A percentile compares a stretch with the other conserved stretches of the same genome.
Conservation (phyloP, 2,113 vertebrate genomes). For the Acrocephalus kingi region DNA sequence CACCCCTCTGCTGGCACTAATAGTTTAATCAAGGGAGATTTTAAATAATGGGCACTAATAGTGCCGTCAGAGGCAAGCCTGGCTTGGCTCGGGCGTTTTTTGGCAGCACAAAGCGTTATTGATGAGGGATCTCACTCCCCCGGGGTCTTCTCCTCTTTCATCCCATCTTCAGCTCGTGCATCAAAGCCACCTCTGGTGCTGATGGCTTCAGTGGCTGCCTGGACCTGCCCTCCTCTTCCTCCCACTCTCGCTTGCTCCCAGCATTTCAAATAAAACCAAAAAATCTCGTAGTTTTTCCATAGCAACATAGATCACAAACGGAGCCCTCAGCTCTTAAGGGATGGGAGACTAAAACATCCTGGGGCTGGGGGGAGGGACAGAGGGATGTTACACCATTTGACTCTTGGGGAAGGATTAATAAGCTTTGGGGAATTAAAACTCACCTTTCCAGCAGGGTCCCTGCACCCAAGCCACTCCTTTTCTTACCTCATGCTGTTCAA, state of each 20-base stretch:
- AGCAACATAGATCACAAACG: conserved; percentile 9
- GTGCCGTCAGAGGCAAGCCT: background rate
- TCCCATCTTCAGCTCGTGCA: background rate
- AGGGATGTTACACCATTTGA: background rate
- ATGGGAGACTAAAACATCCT: background rate
- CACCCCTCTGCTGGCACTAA: conserved; percentile 36
- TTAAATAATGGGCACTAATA: conserved; percentile 44
- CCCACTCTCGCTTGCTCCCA: background rate
- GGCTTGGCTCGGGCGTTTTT: background rate
- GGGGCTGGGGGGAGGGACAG: background rate
- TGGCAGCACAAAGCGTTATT: background rate
- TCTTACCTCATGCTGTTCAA: background rate
- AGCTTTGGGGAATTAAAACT: background rate
- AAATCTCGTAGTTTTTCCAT: conserved; percentile 6
- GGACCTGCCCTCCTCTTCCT: background rate
- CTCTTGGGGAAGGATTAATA: background rate
- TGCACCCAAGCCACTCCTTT: background rate
- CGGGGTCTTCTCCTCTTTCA: background rate
- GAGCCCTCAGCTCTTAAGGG: background rate
- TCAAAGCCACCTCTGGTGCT: background rate
- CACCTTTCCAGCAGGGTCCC: background rate
- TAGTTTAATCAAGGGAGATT: conserved; percentile 52
- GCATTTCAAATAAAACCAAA: background rate
- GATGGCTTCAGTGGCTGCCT: background rate
- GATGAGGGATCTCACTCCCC: background rate